These are phyloP conservation scores for Drosophila antonietae DNA, from an alignment of 2,888 invertebrate species.

Conservation along the genomic window DNA sequence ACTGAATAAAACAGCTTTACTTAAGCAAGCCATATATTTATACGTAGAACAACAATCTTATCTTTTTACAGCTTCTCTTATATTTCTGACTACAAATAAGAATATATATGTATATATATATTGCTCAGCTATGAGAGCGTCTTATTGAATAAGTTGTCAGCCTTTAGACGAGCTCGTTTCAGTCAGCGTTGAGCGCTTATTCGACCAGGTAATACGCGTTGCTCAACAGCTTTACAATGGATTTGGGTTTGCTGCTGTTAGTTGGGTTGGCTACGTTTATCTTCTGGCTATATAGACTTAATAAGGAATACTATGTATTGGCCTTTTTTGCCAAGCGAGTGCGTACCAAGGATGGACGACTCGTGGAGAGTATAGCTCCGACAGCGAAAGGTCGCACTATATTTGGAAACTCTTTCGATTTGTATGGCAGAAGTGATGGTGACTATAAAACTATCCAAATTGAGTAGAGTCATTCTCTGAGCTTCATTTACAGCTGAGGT, in stretches of 20 bases:
- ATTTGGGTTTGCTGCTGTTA: conserved; percentile 30
- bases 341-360: conserved; percentile 66
- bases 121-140: background rate
- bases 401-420: conserved; percentile 79
- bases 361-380: conserved; percentile 62
- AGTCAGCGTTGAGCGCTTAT: conserved; percentile 12
- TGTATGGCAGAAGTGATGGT: conserved; percentile 55
- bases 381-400: conserved; percentile 61
- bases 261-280: conserved; percentile 39
- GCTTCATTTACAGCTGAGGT: conserved; percentile 47
- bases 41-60: background rate
- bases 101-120: background rate
- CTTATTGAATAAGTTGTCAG: background rate
- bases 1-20: background rate
- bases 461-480: background rate
- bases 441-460: background rate
- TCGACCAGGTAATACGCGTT: background rate
- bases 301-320: conserved; percentile 60
- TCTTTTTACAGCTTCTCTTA: background rate
- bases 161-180: background rate
- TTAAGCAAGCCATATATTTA: background rate
- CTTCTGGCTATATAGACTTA: conserved; percentile 58
- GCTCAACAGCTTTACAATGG: conserved; percentile 16
- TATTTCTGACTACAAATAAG: background rate
- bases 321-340: conserved; percentile 62